These are phyloP conservation scores for Anguilla rostrata DNA, from an alignment of 2,113 vertebrate genomes.

Conservation along the genomic window DNA sequence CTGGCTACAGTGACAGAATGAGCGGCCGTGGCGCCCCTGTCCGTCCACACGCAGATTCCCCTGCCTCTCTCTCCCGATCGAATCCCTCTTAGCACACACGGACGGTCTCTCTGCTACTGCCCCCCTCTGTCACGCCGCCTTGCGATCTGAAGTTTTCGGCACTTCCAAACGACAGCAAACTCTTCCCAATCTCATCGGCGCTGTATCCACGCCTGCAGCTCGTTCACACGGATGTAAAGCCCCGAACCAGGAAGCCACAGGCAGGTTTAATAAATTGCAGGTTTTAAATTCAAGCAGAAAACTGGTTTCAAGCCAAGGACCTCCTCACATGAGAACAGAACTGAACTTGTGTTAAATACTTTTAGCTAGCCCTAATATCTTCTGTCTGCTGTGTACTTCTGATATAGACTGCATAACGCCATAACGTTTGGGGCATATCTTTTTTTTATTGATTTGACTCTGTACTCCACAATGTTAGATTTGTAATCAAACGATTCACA, in stretches of 20 bases:
- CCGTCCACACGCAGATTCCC: neutral
- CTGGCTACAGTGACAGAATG: neutral
- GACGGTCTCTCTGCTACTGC: slow-evolving; percentile 3
- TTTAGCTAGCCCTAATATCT: too few species aligned
- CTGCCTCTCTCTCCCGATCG: neutral
- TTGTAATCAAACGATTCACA: too few species aligned
- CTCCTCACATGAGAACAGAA: neutral
- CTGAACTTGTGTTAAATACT: too few species aligned
- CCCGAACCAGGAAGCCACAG: slow-evolving; percentile 11
- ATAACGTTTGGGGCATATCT: too few species aligned
- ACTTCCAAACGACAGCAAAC: too few species aligned
- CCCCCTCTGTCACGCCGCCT: slow-evolving; percentile 2
- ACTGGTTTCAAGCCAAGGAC: too few species aligned
- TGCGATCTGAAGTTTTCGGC: neutral
- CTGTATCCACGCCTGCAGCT: neutral
- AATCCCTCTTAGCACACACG: neutral
- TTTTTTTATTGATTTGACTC: too few species aligned
- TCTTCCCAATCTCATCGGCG: neutral
- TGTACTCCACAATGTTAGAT: too few species aligned
- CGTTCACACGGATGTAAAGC: neutral
- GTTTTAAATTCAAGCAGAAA: neutral
- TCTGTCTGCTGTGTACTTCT: too few species aligned
- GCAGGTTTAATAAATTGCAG: neutral
- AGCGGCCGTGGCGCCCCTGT: slow-evolving; percentile 1
- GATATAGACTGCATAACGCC: too few species aligned